Conservation (phyloP, 1,140 invertebrate genomes). For the Drosophila quadrilineata region DNA sequence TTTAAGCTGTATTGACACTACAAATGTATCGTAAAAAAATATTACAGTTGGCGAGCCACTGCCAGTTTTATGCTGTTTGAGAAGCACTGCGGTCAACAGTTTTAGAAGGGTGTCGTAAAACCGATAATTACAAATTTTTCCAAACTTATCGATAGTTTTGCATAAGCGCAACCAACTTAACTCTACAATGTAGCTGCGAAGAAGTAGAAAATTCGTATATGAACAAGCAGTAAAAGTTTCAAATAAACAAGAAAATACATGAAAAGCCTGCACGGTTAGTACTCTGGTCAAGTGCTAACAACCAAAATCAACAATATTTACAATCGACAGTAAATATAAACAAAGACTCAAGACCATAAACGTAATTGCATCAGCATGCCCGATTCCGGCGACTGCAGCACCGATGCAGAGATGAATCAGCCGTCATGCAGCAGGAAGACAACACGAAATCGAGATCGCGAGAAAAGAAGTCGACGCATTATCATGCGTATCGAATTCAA, state of each 20-base stretch:
- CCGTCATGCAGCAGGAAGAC: conserved; percentile 51
- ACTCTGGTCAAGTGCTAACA: neutral
- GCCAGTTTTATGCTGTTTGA: neutral
- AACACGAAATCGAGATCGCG: conserved; percentile 19
- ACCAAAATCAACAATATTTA: neutral
- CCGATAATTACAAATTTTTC: conserved; percentile 28
- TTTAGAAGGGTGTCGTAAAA: conserved; percentile 24
- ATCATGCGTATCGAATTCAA: conserved; percentile 80
- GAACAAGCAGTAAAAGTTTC: conserved; percentile 38
- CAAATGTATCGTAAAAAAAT: too few relatives aligned
- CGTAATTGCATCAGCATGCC: conserved; percentile 74
- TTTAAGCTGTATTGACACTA: too few relatives aligned
- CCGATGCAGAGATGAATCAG: conserved; percentile 56
- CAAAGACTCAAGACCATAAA: conserved; percentile 44
- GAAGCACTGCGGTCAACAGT: conserved; percentile 17
- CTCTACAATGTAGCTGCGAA: conserved; percentile 36
- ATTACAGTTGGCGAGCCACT: conserved; percentile 6
- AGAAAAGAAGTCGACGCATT: conserved; percentile 67
- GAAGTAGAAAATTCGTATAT: conserved; percentile 49
- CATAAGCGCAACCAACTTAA: conserved; percentile 47
- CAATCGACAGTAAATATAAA: conserved; percentile 1
- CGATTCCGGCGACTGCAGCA: conserved; percentile 60
- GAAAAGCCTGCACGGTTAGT: neutral
- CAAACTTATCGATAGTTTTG: conserved; percentile 35
- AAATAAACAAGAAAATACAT: conserved; percentile 41